Evolutionary conservation across 2,797 vertebrate species (phyloP), one percentile per base, ranked within the genome.

Genomic region (Pantherophis vulpinus): DNA sequence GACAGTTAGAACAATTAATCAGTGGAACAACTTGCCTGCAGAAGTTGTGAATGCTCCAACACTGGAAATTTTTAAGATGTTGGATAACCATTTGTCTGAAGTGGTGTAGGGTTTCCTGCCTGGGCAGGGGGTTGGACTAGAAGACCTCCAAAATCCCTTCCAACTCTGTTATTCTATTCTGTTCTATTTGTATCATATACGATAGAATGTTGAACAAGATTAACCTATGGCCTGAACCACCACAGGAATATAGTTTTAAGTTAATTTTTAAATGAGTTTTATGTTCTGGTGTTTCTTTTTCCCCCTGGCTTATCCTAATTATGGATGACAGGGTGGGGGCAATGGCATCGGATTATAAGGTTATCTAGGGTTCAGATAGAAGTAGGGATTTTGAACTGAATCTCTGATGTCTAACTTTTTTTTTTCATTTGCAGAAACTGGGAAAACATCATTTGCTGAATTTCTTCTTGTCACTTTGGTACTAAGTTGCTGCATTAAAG

Each of bases 311-410:
- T 87, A 23, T 66, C 47, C 16, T 55, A 54, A 63, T 54, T 92
- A n/a, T 25, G 74, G n/a, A 60, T 83, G 87, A 74, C 32, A 32
- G 55, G 37, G 20, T 37, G 29, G n/a, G 5, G 60, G 25, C 25
- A 83, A 37, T 23, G 6, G 59, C 11, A 5, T 42, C 10, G 13
- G 20, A 83, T 83, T 47, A 47, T n/a, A 12, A 1, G 42, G 51
- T 70, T 93, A 88, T 94, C 93, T 94, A 92, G 92, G 89, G 87
- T 47, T 93, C 92, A 87, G 60, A 42, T 42, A 93, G 56, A 56
- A 86, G 47, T 91, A 55, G 86, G 63, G 29, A 86, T 90, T 61
- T 92, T 89, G 18, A 86, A 61, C 11, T 10, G 9, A 66, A 79
- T 91, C 23, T 61, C 58, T 83, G 42, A 47, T 83, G 2, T 83